Conservation (phyloP, 2,888 invertebrate genomes). For the Caenorhabditis virilis region DNA sequence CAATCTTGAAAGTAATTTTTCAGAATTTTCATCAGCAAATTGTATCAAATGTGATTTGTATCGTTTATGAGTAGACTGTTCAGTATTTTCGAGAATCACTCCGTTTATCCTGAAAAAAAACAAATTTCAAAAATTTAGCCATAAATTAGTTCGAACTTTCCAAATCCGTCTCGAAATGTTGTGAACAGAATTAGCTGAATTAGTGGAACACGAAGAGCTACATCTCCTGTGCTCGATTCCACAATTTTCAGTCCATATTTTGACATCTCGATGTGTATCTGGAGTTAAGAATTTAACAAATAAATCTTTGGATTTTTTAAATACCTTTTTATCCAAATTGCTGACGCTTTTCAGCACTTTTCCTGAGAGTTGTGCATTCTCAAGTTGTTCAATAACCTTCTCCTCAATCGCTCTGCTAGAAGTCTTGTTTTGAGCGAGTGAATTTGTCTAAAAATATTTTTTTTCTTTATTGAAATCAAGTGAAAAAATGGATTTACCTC, state of each 20-base stretch:
- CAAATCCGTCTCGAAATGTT: constrained; percentile 32
- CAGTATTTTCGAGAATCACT: constrained; percentile 20
- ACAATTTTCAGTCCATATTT: constrained; percentile 34
- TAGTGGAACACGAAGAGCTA: constrained; percentile 26
- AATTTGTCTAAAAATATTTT: constrained; percentile 10
- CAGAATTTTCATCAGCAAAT: constrained; percentile 5
- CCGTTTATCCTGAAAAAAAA: constrained; percentile 9
- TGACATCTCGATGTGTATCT: constrained; percentile 32
- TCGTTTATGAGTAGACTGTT: not conserved
- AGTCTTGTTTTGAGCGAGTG: constrained; percentile 6
- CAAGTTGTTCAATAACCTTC: constrained; percentile 35
- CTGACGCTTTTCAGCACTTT: constrained; percentile 20
- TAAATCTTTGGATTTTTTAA: too few species aligned
- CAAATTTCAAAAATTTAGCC: not conserved
- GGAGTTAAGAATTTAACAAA: too few species aligned
- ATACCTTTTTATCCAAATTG: too few species aligned
- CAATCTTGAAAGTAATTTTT: too few species aligned
- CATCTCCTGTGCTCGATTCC: constrained; percentile 7
- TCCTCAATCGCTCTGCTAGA: constrained; percentile 20
- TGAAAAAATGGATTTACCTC: constrained; percentile 5
- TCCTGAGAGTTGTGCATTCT: constrained; percentile 35
- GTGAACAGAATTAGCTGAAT: constrained; percentile 23
- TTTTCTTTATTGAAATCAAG: not conserved
- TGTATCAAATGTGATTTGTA: constrained; percentile 22
- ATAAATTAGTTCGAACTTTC: constrained; percentile 17